These are phyloP conservation scores for Proteles cristata DNA, from an alignment of 2,113 vertebrate species.

Conservation along the genomic window DNA sequence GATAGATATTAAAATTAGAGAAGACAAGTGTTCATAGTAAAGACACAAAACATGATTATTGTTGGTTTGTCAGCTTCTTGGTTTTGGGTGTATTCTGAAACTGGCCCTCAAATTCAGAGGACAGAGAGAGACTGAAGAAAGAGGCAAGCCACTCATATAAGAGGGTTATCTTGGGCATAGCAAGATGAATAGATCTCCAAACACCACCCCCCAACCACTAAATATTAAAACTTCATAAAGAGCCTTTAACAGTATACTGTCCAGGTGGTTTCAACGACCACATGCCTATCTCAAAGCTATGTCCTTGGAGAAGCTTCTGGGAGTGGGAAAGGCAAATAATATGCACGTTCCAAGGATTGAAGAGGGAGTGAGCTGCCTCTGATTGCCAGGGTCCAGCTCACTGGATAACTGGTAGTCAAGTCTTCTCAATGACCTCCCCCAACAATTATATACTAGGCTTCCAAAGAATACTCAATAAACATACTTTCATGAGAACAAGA, in stretches of 20 bases:
- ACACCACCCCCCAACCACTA: neutral
- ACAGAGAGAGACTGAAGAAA: neutral
- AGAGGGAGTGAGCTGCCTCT: neutral
- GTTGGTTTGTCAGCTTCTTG: neutral
- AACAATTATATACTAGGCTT: neutral
- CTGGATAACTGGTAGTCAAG: neutral
- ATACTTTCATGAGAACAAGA: neutral
- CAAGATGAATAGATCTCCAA: neutral
- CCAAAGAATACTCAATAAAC: neutral
- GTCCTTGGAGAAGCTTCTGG: neutral
- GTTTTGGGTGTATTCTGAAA: neutral
- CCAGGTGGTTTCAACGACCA: neutral
- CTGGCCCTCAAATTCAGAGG: neutral
- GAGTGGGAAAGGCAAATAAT: neutral
- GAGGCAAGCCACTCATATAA: neutral
- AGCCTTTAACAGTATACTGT: neutral
- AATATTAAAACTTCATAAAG: neutral
- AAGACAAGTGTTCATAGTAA: neutral
- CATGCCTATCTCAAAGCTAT: neutral
- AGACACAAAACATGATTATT: neutral
- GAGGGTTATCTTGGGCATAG: neutral
- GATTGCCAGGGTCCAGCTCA: neutral
- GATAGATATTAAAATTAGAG: neutral
- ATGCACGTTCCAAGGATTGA: neutral
- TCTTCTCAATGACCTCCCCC: neutral